phyloP scores from a whole-genome alignment of 2,797 vertebrate species.

The Sternotherus odoratus region DNA sequence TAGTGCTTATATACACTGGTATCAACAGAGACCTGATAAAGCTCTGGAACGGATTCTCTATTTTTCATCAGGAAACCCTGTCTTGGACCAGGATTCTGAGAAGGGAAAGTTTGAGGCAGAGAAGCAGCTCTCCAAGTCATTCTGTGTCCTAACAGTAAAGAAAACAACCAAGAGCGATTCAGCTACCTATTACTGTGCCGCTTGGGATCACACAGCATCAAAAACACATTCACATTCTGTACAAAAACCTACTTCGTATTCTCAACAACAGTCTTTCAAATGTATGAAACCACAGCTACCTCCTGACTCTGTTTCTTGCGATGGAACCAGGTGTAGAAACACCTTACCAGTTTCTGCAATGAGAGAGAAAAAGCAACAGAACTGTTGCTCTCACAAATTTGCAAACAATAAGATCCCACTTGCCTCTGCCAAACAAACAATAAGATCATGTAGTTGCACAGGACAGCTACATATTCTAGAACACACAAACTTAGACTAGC shows the following conservation, averaged over 20 bases:
- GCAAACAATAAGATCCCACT: too few species aligned
- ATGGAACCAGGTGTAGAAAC: neutral
- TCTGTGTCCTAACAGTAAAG: slow-evolving; percentile 28
- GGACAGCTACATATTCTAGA: neutral
- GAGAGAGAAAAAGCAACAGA: too few species aligned
- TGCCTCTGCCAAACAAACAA: neutral
- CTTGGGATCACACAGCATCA: slow-evolving; percentile 13
- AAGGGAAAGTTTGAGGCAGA: neutral
- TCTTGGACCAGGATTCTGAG: accelerated
- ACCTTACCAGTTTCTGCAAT: neutral
- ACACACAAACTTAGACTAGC: neutral
- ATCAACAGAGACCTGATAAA: neutral
- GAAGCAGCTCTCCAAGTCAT: neutral
- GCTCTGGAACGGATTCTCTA: neutral
- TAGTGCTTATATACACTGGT: slow-evolving; percentile 27
- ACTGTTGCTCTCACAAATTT: neutral
- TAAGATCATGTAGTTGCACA: neutral
- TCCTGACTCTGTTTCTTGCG: neutral
- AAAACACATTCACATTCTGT: neutral
- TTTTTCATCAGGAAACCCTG: neutral
- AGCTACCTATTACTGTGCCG: slow-evolving; percentile 54
- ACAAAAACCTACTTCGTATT: slow-evolving; percentile 39
- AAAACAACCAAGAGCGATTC: slow-evolving; percentile 4
- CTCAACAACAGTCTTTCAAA: neutral
- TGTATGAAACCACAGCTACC: neutral